phyloP scores from a whole-genome alignment of 2,888 invertebrate species.

The Nomada fabriciana region DNA sequence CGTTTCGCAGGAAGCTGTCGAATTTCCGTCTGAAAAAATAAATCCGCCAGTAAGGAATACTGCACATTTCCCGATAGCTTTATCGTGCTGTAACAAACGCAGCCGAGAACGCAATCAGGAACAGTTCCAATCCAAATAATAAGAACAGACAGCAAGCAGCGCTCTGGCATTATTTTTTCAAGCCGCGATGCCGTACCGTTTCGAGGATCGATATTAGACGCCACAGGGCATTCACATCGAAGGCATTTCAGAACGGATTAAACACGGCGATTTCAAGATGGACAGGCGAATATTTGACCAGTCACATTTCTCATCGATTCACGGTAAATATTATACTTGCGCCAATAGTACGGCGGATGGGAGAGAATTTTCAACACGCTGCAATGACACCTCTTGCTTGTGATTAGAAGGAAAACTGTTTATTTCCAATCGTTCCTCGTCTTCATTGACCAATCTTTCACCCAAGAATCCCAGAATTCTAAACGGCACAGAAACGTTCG shows the following conservation, averaged over 20 bases:
- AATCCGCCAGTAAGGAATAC: too few species aligned
- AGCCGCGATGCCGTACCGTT: conserved; percentile 1
- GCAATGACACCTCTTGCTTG: not conserved
- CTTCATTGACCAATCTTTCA: too few species aligned
- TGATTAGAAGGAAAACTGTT: conserved; percentile 47
- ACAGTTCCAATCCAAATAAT: not conserved
- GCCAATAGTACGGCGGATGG: conserved; percentile 13
- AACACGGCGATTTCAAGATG: conserved; percentile 23
- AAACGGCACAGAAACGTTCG: not conserved
- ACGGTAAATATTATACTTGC: conserved; percentile 49
- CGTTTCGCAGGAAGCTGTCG: too few species aligned
- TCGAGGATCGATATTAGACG: conserved; percentile 14
- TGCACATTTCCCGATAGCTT: too few species aligned
- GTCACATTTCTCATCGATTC: conserved; percentile 38
- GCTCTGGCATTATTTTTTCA: not conserved
- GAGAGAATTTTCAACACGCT: not conserved
- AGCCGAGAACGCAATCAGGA: too few species aligned
- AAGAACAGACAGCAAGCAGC: not conserved
- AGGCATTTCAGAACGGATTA: conserved; percentile 17
- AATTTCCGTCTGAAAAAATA: too few species aligned
- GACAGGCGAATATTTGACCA: conserved; percentile 55
- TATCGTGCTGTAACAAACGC: not conserved
- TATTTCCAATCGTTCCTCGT: conserved; percentile 14
- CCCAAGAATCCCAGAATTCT: too few species aligned
- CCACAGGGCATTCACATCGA: not conserved